Percentiles rank a stretch among this genome's conserved stretches.
Conservation (phyloP, 2,113 vertebrate species). For the Tragelaphus strepsiceros region DNA sequence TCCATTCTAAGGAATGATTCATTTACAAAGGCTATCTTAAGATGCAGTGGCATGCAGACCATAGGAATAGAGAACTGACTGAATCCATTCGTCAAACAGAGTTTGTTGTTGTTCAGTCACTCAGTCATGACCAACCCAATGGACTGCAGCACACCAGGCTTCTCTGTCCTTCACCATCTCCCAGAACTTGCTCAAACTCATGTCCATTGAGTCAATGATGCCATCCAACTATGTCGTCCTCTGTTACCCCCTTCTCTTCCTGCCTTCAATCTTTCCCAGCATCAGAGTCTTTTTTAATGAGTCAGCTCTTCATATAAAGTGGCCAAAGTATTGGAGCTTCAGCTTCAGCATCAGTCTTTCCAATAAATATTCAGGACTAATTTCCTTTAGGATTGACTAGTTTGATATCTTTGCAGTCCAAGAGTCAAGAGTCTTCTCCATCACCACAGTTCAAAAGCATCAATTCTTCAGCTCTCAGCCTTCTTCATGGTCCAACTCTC, state of each 20-base stretch:
- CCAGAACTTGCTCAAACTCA: no score
- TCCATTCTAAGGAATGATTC: not conserved
- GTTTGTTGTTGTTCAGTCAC: no score
- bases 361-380: not conserved
- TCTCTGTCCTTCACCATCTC: no score
- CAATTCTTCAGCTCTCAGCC: not conserved
- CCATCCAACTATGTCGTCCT: no score
- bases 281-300: not conserved
- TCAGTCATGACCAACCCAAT: no score
- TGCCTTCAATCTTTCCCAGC: not conserved
- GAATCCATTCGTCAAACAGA: not conserved
- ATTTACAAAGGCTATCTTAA: not conserved
- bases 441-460: not conserved
- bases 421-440: not conserved
- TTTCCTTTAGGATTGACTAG: not conserved
- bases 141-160: no score
- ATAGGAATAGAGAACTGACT: not conserved
- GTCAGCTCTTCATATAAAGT: not conserved
- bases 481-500: not conserved
- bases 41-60: not conserved
- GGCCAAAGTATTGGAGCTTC: not conserved
- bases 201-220: no score
- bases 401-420: not conserved
- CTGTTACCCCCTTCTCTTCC: no score
- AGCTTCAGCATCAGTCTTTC: not conserved